These are phyloP conservation scores for Eclectus roratus DNA, from an alignment of 2,113 vertebrate genomes.

Conservation along the genomic window DNA sequence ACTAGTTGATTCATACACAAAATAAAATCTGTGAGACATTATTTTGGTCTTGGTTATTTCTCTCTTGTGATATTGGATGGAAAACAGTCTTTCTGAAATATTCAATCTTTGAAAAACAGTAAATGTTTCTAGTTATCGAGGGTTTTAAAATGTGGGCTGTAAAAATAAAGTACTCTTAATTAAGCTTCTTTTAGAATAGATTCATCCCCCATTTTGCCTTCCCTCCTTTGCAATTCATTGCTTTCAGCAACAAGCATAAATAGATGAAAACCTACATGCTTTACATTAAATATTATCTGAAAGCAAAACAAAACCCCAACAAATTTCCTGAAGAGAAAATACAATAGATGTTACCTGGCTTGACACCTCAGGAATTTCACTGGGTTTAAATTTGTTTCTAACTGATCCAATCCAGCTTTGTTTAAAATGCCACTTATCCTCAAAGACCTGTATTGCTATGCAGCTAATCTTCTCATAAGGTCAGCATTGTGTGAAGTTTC, in stretches of 20 bases:
- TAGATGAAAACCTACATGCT: background rate
- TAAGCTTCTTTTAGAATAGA: background rate
- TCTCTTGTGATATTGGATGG: background rate
- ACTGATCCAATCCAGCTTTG: background rate
- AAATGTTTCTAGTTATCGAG: background rate
- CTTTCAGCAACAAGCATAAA: background rate
- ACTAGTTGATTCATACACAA: constrained; percentile 38
- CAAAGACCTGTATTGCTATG: background rate
- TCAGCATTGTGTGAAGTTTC: background rate
- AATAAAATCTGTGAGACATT: constrained; percentile 35
- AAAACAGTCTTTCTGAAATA: background rate
- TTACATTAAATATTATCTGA: background rate
- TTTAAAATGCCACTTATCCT: background rate
- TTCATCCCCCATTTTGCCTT: background rate
- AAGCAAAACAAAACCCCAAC: background rate
- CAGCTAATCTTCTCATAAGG: background rate
- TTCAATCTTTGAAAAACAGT: background rate
- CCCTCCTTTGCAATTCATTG: background rate
- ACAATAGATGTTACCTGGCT: background rate
- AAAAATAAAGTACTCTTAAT: background rate
- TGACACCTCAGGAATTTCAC: background rate
- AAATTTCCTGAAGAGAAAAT: background rate
- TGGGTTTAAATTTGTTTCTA: background rate
- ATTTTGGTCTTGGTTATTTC: constrained; percentile 40
- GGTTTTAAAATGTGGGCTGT: background rate